These are phyloP conservation scores for Nesidiocoris tenuis DNA, from an alignment of 2,888 invertebrate genomes.

Conservation along the genomic window DNA sequence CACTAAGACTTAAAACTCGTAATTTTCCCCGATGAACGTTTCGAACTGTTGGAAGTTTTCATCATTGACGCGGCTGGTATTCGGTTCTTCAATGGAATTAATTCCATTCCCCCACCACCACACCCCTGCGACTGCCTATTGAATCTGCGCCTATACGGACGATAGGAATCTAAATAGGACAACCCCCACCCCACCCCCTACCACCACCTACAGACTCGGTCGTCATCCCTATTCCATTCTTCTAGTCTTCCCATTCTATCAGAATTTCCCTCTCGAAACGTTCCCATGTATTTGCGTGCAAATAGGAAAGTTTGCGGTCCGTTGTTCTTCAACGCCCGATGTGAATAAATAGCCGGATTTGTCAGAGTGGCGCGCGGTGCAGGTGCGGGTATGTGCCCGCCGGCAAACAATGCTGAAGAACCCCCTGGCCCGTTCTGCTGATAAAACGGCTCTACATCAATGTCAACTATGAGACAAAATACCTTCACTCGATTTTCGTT, in stretches of 20 bases:
- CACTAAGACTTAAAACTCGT: no score
- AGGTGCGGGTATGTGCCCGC: not conserved
- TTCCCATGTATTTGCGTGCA: not conserved
- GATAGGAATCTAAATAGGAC: no score
- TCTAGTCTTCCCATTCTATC: not conserved
- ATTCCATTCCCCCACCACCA: no score
- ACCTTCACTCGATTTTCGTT: not conserved
- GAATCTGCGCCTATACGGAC: no score
- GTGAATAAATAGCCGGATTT: constrained; percentile 31
- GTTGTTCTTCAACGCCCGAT: not conserved
- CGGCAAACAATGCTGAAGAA: not conserved
- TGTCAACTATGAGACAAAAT: constrained; percentile 13
- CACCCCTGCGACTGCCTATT: no score
- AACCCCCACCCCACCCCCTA: no score
- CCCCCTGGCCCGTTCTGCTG: not conserved
- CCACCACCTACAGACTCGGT: no score
- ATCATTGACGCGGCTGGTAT: no score
- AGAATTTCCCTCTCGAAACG: not conserved
- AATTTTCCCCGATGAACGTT: no score
- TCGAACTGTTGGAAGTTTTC: no score
- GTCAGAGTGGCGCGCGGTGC: constrained; percentile 10
- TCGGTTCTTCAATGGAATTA: no score
- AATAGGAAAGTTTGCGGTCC: not conserved
- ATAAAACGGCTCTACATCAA: constrained; percentile 34
- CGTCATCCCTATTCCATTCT: no score